Percentiles rank a stretch among this genome's conserved stretches.
These are phyloP conservation scores for Serilophus lunatus DNA, from an alignment of 2,113 vertebrate genomes.

Conservation along the genomic window DNA sequence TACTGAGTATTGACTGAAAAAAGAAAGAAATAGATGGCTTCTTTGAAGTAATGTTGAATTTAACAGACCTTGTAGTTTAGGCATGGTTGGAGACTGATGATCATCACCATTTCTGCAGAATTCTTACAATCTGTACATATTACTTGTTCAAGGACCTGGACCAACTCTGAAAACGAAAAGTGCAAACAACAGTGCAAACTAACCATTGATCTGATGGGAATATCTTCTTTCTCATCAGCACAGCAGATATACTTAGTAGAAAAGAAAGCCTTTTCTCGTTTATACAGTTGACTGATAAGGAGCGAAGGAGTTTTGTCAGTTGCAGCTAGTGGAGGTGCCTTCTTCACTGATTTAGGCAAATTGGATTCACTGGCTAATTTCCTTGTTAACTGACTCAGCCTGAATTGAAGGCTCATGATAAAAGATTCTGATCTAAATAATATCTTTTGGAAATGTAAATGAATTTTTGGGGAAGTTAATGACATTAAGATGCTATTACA, in stretches of 20 bases:
- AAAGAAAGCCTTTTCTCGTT: not conserved
- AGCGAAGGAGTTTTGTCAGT: not conserved
- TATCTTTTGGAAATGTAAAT: not conserved
- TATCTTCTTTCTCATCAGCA: not conserved
- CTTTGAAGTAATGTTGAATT: not conserved
- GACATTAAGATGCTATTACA: not conserved
- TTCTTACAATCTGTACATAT: not conserved
- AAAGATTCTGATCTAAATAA: not conserved
- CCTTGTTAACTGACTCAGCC: constrained; percentile 1
- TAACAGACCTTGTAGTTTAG: not conserved
- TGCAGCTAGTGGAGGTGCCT: not conserved
- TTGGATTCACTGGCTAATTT: constrained; percentile 9
- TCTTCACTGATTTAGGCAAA: not conserved
- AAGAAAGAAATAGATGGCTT: not conserved
- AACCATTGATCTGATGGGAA: not conserved
- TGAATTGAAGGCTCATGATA: not conserved
- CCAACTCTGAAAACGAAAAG: not conserved
- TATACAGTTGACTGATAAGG: not conserved
- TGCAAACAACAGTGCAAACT: not conserved
- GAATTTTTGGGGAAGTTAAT: not conserved
- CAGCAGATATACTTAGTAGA: not conserved
- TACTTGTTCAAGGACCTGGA: not conserved
- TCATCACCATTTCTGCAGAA: not conserved
- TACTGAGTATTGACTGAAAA: not conserved
- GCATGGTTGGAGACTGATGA: not conserved